Evolutionary conservation across 2,888 invertebrate species (phyloP), one percentile per base, ranked within the genome.

Genomic region (Melanotus villosus): DNA sequence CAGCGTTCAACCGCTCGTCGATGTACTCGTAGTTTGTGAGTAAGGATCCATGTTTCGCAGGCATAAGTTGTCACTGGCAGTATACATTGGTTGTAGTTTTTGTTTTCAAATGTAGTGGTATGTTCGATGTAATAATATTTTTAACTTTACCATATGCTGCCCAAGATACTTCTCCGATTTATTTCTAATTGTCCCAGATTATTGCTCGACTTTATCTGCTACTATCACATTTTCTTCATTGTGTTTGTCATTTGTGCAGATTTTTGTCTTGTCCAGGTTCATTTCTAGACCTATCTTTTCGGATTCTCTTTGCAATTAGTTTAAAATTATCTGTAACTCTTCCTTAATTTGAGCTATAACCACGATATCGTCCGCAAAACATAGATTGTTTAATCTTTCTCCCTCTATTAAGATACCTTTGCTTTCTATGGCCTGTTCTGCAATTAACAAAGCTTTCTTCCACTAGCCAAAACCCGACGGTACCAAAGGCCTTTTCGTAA

Each of bases 291-390:
- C 43, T 43, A 43, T 10, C 18, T 43, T 43, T 12, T 12, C 10
- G 7, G 16, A 12, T 16, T 43, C 12, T 43, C 14, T 16, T 1
- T 43, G 43, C 18, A 43, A 18, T n/a, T 43, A 4, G 2, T 43
- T 7, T 16, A 43, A 16, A 9, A 43, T 43, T 16, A 12, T 16
- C 18, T 12, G 14, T 12, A 43, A 16, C 10, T 43, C 43, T 16
- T 43, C 43, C 19, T 43, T 43, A 16, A 3, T 16, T 43, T 43
- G 2, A 4, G 43, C 43, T 16, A 43, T 16, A 4, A 43, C 14
- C 7, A 43, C 43, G 19, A 43, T 43, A 43, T 43, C 43, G 43
- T 43, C 43, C 16, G 12, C 43, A 18, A 43, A 16, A 4, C 43
- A 16, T 10, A 43, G 18, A 43, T 43, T 6, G 19, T 43, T 12